Conservation (phyloP, 2,888 invertebrate species). For the Griposia aprilina region DNA sequence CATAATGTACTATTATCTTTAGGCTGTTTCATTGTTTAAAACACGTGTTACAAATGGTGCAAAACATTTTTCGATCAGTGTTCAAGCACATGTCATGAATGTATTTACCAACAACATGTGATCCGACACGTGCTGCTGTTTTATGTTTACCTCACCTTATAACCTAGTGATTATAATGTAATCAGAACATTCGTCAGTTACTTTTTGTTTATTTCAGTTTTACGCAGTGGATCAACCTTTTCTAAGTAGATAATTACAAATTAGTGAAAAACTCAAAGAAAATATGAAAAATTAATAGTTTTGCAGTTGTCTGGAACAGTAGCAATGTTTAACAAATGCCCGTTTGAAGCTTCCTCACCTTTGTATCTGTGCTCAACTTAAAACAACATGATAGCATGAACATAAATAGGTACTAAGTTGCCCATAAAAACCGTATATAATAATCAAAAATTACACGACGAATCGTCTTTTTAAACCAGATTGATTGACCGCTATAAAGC, state of each 20-base stretch:
- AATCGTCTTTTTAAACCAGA: background rate
- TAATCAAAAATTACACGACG: background rate
- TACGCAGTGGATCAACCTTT: no score
- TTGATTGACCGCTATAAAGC: no score
- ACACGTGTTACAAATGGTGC: background rate
- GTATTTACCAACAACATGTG: slow-evolving; percentile 12
- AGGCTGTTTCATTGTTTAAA: background rate
- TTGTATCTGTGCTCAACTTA: no score
- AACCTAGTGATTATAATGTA: slow-evolving; percentile 42
- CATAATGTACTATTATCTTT: no score
- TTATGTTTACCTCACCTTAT: slow-evolving; percentile 40
- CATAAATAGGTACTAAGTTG: no score
- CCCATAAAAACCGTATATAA: no score
- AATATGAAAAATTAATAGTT: background rate
- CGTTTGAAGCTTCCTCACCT: no score
- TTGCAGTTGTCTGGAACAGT: background rate
- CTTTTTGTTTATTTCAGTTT: background rate
- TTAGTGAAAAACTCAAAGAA: background rate
- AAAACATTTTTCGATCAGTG: slow-evolving; percentile 1
- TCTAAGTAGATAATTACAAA: background rate
- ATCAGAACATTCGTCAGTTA: slow-evolving; percentile 15
- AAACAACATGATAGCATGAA: no score
- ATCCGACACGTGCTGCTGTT: slow-evolving; percentile 19
- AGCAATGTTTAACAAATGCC: no score
- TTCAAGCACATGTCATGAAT: slow-evolving; percentile 3